phyloP scores from a whole-genome alignment of 2,888 invertebrate species.

The Fragum fragum region DNA sequence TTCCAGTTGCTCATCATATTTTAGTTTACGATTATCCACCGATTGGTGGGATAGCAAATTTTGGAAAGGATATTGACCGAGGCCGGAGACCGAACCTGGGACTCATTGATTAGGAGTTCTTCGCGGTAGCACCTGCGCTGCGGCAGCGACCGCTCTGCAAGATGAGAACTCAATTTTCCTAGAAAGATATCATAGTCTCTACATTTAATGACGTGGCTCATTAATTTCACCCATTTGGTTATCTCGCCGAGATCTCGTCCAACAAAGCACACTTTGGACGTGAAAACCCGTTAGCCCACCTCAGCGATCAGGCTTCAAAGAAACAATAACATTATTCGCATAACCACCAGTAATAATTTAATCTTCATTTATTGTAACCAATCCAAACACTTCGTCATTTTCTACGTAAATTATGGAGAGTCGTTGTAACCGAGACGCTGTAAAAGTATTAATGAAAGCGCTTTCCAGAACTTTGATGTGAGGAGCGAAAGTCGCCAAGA shows the following conservation, averaged over 20 bases:
- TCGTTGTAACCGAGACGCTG: slow-evolving; percentile 51
- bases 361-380: slow-evolving; percentile 33
- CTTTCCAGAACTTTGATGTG: slow-evolving; percentile 51
- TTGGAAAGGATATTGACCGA: too few species aligned
- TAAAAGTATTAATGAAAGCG: slow-evolving; percentile 35
- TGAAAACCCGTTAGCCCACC: slow-evolving; percentile 52
- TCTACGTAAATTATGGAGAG: slow-evolving; percentile 39
- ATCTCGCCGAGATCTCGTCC: slow-evolving; percentile 22
- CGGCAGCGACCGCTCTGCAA: too few species aligned
- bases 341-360: slow-evolving; percentile 45
- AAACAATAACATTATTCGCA: slow-evolving; percentile 43
- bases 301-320: slow-evolving; percentile 44
- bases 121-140: too few species aligned
- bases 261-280: slow-evolving; percentile 36
- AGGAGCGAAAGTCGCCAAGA: slow-evolving; percentile 41
- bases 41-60: too few species aligned
- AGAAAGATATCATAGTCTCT: too few species aligned
- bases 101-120: too few species aligned
- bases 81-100: too few species aligned
- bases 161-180: too few species aligned
- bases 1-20: too few species aligned
- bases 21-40: too few species aligned
- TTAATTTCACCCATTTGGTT: slow-evolving; percentile 30
- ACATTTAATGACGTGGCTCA: background rate
- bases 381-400: slow-evolving; percentile 42